phyloP scores from a whole-genome alignment of 2,888 invertebrate species.

The Cacoxenus indagator region DNA sequence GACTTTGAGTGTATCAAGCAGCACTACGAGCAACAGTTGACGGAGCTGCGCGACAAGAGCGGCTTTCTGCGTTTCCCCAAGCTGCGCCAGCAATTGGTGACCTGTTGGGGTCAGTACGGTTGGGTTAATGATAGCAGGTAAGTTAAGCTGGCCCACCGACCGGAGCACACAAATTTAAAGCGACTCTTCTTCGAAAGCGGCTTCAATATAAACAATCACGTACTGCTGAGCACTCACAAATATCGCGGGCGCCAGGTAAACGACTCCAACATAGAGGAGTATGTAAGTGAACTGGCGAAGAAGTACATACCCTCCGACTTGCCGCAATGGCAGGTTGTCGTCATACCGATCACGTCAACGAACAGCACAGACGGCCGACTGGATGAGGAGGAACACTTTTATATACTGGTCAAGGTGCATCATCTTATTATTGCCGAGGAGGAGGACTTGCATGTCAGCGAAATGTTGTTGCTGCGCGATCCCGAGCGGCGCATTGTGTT shows the following conservation, averaged over 20 bases:
- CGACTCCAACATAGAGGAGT: conserved; percentile 84
- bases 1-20: conserved; percentile 74
- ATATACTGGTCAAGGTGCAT: conserved; percentile 80
- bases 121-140: conserved; percentile 75
- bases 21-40: conserved; percentile 72
- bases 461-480: conserved; percentile 77
- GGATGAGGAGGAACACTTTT: conserved; percentile 71
- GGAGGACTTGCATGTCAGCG: conserved; percentile 79
- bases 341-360: conserved; percentile 74
- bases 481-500: conserved; percentile 45
- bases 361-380: conserved; percentile 13
- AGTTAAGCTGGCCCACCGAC: conserved; percentile 1
- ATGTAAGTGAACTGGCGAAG: conserved; percentile 82
- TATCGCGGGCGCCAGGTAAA: conserved; percentile 80
- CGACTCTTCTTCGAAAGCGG: no score
- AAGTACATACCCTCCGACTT: conserved; percentile 81
- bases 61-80: conserved; percentile 77
- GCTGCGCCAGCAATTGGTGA: conserved; percentile 77
- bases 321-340: conserved; percentile 86
- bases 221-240: conserved; percentile 76
- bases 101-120: conserved; percentile 84
- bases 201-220: conserved; percentile 77
- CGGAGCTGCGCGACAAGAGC: conserved; percentile 74
- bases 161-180: no score
- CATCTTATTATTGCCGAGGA: conserved; percentile 82